Evolutionary conservation across 2,113 vertebrate species (phyloP), one percentile per base, ranked within the genome.

Genomic region (Irena cyanogastra): DNA sequence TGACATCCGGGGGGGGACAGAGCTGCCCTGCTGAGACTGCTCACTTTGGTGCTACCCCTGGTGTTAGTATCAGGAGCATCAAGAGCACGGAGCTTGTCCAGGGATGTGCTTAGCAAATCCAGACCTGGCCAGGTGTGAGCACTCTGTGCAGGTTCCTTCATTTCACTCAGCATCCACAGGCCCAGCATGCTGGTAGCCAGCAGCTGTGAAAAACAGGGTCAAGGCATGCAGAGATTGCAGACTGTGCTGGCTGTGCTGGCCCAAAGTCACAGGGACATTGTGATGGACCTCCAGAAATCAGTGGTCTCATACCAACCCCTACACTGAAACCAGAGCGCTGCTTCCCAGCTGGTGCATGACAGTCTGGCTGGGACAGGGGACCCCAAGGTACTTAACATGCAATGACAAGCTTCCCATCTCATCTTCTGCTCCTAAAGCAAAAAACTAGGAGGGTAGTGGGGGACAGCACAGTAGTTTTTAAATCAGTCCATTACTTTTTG

Each of bases 231-330:
- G 71, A 60, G 39, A 27, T 14, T 6, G 0, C 10, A 70, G 53
- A 17, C 56, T 41, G 14, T 41, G 39, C 50, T 92, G 85, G 60
- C 22, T 44, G 60, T 78, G 23, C 75, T 85, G 57, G 28, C 18
- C 27, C 21, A 24, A 21, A 52, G 42, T 28, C 87, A 22, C 65
- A 54, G 61, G 22, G 56, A 33, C 14, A 24, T 17, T 6, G 3
- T 17, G 30, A 37, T 6, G 22, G 16, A 26, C 2, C 53, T 64
- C 53, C 59, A 77, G 74, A 56, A 39, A 41, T 19, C 0, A 0
- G 6, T 4, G 12, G 24, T 33, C 18, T 71, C 18, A 0, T 10
- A 7, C 16, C 22, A 19, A 10, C 6, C 12, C 27, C 39, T 3
- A 11, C 2, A 0, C 47, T 53, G 83, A 63, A 83, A 37, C 4